These are phyloP conservation scores for Cyphomyrmex costatus DNA, from an alignment of 1,140 invertebrate species.

Conservation along the genomic window DNA sequence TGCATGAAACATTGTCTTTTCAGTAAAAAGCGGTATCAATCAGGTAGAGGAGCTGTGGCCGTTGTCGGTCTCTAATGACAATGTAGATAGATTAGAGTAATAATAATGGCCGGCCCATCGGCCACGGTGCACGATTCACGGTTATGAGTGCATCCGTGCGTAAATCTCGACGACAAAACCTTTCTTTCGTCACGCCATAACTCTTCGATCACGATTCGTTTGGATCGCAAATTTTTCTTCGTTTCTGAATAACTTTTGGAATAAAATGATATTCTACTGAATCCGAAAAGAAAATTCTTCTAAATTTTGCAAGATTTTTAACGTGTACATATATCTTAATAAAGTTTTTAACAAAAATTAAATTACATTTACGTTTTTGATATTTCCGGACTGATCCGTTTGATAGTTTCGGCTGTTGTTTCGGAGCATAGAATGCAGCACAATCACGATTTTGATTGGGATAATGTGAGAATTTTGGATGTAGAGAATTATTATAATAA, in stretches of 20 bases:
- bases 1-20: conserved; percentile 31
- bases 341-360: conserved; percentile 5
- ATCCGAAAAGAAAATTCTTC: not conserved
- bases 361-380: too few species aligned
- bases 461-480: too few species aligned
- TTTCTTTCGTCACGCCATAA: conserved; percentile 43
- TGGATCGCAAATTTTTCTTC: conserved; percentile 6
- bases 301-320: not conserved
- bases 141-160: conserved; percentile 83
- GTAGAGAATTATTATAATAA: too few species aligned
- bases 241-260: not conserved
- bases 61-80: conserved; percentile 81
- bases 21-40: conserved; percentile 41
- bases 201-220: conserved; percentile 32
- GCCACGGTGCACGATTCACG: conserved; percentile 78
- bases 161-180: conserved; percentile 77
- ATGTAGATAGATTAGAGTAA: conserved; percentile 82
- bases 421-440: too few species aligned
- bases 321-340: not conserved
- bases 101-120: conserved; percentile 79
- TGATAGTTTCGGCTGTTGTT: too few species aligned
- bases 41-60: conserved; percentile 62
- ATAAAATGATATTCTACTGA: not conserved
- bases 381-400: too few species aligned
- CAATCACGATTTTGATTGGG: too few species aligned